Evolutionary conservation across 2,888 invertebrate species (phyloP), one percentile per base, ranked within the genome.

Genomic region (Cephus nigrinus): DNA sequence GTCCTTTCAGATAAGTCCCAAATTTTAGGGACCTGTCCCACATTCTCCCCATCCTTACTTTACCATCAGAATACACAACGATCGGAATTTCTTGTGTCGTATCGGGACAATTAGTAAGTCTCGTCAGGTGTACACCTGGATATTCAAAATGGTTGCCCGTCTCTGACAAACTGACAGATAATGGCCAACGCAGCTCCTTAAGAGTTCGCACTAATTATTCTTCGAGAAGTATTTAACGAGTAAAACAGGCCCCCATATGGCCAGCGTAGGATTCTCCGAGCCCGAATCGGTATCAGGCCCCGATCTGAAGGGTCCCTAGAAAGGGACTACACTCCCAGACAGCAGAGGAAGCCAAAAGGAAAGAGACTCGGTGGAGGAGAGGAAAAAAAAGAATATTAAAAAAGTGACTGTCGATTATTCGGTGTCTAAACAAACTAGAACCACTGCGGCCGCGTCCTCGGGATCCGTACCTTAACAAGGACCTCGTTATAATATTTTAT

Each of bases 401-500:
- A 82, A 82, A 86, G 82, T 85, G 87, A 85, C 89, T 87, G 88
- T 87, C 90, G 90, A 91, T 90, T 90, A 90, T 91, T 90, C 89
- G 90, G 88, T 89, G 89, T 90, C 90, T 90, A 90, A 91, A 89
- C 90, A 91, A 91, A 90, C 91, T 89, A 89, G 87, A 87, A 82
- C 86, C 85, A 83, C 85, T 76, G 74, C 74, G 69, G 75, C 73
- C 68, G 23, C n/a, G 36, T 76, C 73, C 76, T 36, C 74, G 9
- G 11, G 33, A 71, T 33, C 78, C 75, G 84, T 82, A 83, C 84
- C 86, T 89, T 90, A 91, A 91, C 91, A 90, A 91, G 91, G 87
- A 88, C 88, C 91, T 91, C 90, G 91, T 91, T 91, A 91, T 87
- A 87, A 90, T 90, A 89, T 89, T 91, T 91, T 90, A 91, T 89